Percentiles rank a stretch among this genome's conserved stretches.
Conservation (phyloP, 2,113 vertebrate species). For the Datnioides undecimradiatus region DNA sequence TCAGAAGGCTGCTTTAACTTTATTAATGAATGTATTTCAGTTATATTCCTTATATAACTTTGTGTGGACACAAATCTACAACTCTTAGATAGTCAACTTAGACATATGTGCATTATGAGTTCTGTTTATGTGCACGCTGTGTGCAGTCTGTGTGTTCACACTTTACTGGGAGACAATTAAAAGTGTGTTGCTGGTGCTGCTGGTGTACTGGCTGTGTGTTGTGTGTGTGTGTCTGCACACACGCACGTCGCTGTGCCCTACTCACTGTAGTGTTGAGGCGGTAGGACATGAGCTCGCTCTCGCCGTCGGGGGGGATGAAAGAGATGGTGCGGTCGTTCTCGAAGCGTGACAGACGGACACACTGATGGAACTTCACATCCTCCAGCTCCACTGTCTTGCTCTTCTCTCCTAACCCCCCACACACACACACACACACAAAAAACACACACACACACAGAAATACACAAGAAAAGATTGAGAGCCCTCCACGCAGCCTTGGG, state of each 20-base stretch:
- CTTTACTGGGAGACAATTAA: conserved; percentile 4
- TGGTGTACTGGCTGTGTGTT: not conserved
- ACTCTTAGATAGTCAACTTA: no score
- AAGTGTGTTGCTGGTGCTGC: not conserved
- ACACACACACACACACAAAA: conserved; percentile 31
- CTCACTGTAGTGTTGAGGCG: conserved; percentile 87
- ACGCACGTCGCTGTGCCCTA: conserved; percentile 11
- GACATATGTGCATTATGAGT: no score
- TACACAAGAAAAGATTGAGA: conserved; percentile 52
- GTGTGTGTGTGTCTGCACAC: not conserved
- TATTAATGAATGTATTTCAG: no score
- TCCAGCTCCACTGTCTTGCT: conserved; percentile 87
- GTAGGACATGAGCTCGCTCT: conserved; percentile 89
- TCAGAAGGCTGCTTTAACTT: no score
- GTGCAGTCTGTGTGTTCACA: not conserved
- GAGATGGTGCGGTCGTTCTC: conserved; percentile 89
- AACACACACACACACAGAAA: conserved; percentile 38
- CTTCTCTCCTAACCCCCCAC: conserved; percentile 81
- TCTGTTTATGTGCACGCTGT: not conserved
- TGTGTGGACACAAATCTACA: no score
- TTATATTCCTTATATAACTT: no score
- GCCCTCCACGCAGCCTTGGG: conserved; percentile 48
- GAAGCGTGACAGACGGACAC: conserved; percentile 88
- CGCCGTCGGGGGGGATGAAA: conserved; percentile 88
- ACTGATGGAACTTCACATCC: conserved; percentile 90